A percentile compares a stretch with the other conserved stretches of the same genome.
Conservation (phyloP, 2,888 invertebrate genomes). For the Alcis repandata region DNA sequence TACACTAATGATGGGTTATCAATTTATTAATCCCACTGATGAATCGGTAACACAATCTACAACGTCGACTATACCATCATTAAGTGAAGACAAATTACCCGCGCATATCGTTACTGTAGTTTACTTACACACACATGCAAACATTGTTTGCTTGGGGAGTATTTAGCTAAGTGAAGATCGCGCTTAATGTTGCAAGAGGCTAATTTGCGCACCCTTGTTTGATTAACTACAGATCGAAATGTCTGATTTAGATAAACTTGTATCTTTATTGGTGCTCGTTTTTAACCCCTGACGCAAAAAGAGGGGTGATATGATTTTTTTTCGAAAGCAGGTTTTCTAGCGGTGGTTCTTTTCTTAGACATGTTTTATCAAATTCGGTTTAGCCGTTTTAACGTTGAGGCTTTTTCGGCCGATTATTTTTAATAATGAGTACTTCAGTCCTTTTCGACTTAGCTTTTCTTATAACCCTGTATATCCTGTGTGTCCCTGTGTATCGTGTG, state of each 20-base stretch:
- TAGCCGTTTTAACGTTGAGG: no score
- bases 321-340: no score
- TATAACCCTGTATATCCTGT: no score
- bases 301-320: no score
- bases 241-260: conserved; percentile 18
- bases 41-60: conserved; percentile 7
- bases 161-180: conserved; percentile 54
- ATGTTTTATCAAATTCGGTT: no score
- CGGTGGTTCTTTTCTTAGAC: no score
- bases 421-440: no score
- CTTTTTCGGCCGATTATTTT: no score
- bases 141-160: conserved; percentile 58
- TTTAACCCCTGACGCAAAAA: no score
- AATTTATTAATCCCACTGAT: background rate
- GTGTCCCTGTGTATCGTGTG: no score
- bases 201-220: conserved; percentile 57
- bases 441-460: no score
- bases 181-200: conserved; percentile 57
- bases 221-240: conserved; percentile 50
- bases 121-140: conserved; percentile 50
- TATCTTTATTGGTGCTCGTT: background rate
- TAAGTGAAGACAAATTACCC: conserved; percentile 43
- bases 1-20: background rate
- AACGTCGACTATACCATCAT: conserved; percentile 32
- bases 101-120: conserved; percentile 49